Base-by-base conservation (phyloP, 1,140 invertebrate genomes). In the Thaumetopoea pityocampa region DNA sequence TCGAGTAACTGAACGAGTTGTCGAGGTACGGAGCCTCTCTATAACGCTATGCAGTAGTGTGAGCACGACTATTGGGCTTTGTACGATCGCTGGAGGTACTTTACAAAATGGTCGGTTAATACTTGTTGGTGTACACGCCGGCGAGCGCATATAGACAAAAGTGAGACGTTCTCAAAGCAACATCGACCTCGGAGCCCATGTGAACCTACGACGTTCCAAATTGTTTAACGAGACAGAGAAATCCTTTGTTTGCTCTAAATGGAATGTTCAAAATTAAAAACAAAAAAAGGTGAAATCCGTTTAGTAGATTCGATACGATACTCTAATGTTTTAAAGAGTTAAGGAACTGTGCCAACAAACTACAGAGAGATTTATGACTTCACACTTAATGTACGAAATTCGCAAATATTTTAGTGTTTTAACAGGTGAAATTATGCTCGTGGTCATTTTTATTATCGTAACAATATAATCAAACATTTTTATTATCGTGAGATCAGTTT, bases 131-230 rank as follows among this genome's bases (percentile, higher is more conserved):
- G 55, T 50, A 54, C 59, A 56, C 45, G 54, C 51, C 52, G 54
- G 52, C 37, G 47, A 59, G 46, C 53, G 48, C 53, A 61, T 52
- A 64, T 63, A 69, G 59, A 74, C 60, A 71, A 66, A 62, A 65
- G 48, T 40, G 51, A 60, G 58, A 67, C 58, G 67, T 74, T 70
- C 66, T 70, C 60, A 67, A 68, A 65, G 59, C 57, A 57, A 61
- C 22, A 32, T 51, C 57, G 64, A 66, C 62, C 61, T 60, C 57
- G 52, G 43, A 35, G 32, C 23, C 42, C 49, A 36, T 61, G 60
- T 69, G 64, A 67, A 66, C 62, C 47, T 63, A 62, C 60, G 58
- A 53, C 56, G 65, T 71, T 71, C 53, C 40, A 69, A 57, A 67
- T 64, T 50, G 51, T 67, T 53, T 59, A 51, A 45, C 38, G 38